phyloP scores from a whole-genome alignment of 64 coral and sea anemone species.

The Pachyseris speciosa region DNA sequence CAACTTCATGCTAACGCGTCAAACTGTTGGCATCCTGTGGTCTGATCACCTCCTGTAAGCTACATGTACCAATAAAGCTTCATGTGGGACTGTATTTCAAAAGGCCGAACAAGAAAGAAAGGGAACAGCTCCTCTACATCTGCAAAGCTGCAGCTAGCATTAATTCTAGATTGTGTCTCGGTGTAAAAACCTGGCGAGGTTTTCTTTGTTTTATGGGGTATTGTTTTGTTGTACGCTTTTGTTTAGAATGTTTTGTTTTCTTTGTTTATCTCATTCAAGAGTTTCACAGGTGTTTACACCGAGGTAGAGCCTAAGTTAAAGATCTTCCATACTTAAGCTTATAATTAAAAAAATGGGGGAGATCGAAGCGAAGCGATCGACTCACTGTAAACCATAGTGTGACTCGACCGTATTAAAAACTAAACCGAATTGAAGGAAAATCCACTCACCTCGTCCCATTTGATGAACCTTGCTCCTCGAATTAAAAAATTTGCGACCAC shows the following conservation, averaged over 20 bases:
- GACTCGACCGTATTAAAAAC: neutral
- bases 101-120: neutral
- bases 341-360: constrained; percentile 22
- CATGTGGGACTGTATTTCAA: too few relatives aligned
- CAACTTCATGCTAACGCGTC: too few relatives aligned
- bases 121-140: neutral
- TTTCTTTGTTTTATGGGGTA: too few relatives aligned
- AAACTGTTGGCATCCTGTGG: too few relatives aligned
- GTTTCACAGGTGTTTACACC: too few relatives aligned
- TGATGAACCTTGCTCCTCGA: constrained; percentile 90
- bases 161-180: constrained; percentile 33
- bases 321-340: too few relatives aligned
- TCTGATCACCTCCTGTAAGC: constrained; percentile 61
- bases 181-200: too few relatives aligned
- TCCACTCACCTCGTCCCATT: constrained; percentile 90
- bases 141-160: neutral
- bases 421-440: neutral
- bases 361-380: constrained; percentile 13
- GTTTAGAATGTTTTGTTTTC: too few relatives aligned
- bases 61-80: neutral
- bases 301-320: neutral
- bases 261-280: too few relatives aligned
- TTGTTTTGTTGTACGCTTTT: too few relatives aligned
- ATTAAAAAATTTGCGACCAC: constrained; percentile 90
- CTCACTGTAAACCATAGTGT: constrained; percentile 4